These are phyloP conservation scores for Phylloscopus whistleri DNA, from an alignment of 2,113 vertebrate species.

Conservation along the genomic window DNA sequence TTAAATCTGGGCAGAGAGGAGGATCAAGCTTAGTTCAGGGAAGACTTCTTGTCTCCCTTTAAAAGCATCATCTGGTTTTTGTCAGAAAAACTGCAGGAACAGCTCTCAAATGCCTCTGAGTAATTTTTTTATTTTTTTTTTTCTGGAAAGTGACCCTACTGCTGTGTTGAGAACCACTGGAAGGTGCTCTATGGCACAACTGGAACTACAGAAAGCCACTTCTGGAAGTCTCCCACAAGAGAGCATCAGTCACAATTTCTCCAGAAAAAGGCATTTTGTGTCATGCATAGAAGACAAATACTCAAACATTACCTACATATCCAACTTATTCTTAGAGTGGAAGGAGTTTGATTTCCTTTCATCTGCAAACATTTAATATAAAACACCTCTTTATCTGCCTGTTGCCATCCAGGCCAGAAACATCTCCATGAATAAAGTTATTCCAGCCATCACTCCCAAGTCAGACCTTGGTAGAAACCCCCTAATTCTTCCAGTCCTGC, in stretches of 20 bases:
- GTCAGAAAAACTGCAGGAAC: not conserved
- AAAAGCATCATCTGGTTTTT: not conserved
- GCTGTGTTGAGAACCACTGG: not conserved
- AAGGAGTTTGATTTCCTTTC: not conserved
- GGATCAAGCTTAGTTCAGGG: accelerated
- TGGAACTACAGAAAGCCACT: accelerated
- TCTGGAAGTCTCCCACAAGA: not conserved
- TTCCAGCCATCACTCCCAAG: not conserved
- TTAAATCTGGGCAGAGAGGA: not conserved
- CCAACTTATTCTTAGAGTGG: not conserved
- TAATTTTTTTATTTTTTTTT: not conserved
- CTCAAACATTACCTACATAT: not conserved
- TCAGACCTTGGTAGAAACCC: not conserved
- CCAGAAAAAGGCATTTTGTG: not conserved
- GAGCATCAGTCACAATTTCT: not conserved
- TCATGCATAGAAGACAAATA: not conserved
- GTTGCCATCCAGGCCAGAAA: not conserved
- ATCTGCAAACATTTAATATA: not conserved
- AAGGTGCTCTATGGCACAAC: accelerated
- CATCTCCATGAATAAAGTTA: not conserved
- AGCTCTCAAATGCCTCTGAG: not conserved
- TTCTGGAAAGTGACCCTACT: not conserved
- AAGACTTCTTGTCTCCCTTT: not conserved
- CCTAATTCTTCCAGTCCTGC: not conserved
- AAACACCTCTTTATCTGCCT: not conserved